Evolutionary conservation across 2,113 vertebrate species (phyloP), one percentile per base, ranked within the genome.

Genomic region (Coptodon rendalli): DNA sequence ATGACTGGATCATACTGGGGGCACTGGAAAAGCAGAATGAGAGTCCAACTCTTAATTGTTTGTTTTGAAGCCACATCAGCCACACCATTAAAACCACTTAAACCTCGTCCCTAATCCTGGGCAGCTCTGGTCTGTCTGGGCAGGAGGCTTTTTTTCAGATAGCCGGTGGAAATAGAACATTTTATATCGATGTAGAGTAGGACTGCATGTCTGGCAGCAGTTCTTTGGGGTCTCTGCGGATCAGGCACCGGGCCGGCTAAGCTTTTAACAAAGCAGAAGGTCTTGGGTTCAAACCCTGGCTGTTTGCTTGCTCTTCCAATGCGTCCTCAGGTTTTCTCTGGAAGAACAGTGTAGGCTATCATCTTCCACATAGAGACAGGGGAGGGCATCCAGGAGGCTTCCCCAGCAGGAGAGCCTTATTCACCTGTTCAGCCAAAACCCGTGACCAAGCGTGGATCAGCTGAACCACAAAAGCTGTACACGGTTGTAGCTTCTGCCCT

Each of bases 1-100:
- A 29, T 31, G 71, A 76, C 43, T 76, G 71, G 43, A 12, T 76
- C 43, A 50, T 76, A 48, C 43, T 76, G 71, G 43, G 24, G 43
- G 43, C 27, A 78, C 73, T 78, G 73, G 73, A 52, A 50, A 78
- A 78, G 9, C 43, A 78, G 73, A 29, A 19, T 7, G 0, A 78
- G 45, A 50, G 24, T 78, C 71, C 27, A 31, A 50, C 45, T 78
- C 71, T 31, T 50, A 50, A 50, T 50, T 50, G 4, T 71, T 71
- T 43, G 66, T 13, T 50, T 50, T 19, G 43, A 78, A 1, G 45
- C 27, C 73, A 50, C 16, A 50, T 29, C 71, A 76, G 24, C 71
- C 24, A 1, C 27, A 6, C 1, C 5, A 31, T 50, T 78, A 50
- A 50, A 78, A 31, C 27, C 45, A 50, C 2, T 50, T 45, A 50